Evolutionary conservation across 1,140 invertebrate species (phyloP).

Genomic region (Drosophila mauritiana): DNA sequence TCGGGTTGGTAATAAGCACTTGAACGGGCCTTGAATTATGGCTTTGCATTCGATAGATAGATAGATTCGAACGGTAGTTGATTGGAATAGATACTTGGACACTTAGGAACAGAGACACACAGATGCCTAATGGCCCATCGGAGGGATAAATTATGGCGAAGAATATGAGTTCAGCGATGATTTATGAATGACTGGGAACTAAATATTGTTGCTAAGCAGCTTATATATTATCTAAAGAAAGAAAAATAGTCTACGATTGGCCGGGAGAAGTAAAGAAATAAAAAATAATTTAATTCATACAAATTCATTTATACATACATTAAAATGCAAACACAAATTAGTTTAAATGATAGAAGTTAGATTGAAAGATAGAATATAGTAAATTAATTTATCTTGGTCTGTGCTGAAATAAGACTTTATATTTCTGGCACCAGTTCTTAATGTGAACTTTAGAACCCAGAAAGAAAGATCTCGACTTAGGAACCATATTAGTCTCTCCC

Average conservation of each 20-base stretch:
- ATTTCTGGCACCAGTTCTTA: too few species aligned
- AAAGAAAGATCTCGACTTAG: neutral
- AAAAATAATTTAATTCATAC: too few species aligned
- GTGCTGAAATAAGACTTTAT: too few species aligned
- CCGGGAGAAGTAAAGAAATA: too few species aligned
- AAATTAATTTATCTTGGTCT: too few species aligned
- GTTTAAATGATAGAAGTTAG: too few species aligned
- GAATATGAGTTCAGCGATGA: constrained; percentile 2
- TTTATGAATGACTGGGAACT: constrained; percentile 21
- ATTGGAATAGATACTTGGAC: constrained; percentile 34
- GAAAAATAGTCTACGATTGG: too few species aligned
- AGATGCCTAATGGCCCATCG: constrained; percentile 24
- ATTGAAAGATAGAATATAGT: too few species aligned
- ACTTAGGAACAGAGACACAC: constrained; percentile 7
- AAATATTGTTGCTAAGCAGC: neutral
- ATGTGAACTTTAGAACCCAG: neutral
- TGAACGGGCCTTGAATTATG: constrained; percentile 59
- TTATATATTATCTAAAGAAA: neutral
- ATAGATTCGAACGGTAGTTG: constrained; percentile 72
- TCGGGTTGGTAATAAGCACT: constrained; percentile 32
- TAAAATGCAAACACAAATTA: too few species aligned
- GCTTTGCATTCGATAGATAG: constrained; percentile 60
- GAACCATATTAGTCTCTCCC: neutral
- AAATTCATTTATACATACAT: too few species aligned
- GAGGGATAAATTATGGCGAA: constrained; percentile 19